Percentiles rank a stretch among this genome's conserved stretches.
Evolutionary conservation across 2,888 invertebrate species (phyloP).

Genomic region (Hypomecis punctinalis): DNA sequence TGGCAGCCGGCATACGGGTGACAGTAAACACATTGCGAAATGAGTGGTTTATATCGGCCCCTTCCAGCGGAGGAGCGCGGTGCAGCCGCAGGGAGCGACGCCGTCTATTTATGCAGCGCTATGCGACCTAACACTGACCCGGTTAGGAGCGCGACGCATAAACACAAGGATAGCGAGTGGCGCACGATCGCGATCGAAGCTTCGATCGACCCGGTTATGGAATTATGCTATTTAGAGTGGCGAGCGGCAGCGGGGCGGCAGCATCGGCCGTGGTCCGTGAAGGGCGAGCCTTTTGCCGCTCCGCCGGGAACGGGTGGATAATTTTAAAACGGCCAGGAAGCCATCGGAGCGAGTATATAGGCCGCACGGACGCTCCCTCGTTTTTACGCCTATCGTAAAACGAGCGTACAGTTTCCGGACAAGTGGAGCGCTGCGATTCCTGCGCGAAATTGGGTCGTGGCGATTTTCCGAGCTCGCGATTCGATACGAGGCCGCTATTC

Average conservation of each 20-base stretch:
- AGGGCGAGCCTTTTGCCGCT: slow-evolving; percentile 77
- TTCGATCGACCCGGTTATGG: slow-evolving; percentile 59
- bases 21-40: slow-evolving; percentile 77
- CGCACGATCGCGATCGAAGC: slow-evolving; percentile 41
- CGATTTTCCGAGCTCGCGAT: slow-evolving; percentile 59
- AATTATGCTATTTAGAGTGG: slow-evolving; percentile 61
- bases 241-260: slow-evolving; percentile 58
- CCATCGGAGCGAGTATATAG: slow-evolving; percentile 78
- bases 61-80: slow-evolving; percentile 48
- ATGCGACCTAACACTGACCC: slow-evolving; percentile 84
- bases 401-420: slow-evolving; percentile 72
- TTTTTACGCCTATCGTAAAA: slow-evolving; percentile 75
- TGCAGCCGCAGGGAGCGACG: slow-evolving; percentile 53
- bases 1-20: slow-evolving; percentile 65
- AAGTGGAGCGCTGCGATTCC: slow-evolving; percentile 75
- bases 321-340: slow-evolving; percentile 81
- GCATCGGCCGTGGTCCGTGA: slow-evolving; percentile 75
- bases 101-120: slow-evolving; percentile 79
- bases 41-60: slow-evolving; percentile 56
- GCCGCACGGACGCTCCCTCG: slow-evolving; percentile 72
- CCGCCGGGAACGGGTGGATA: slow-evolving; percentile 73
- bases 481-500: slow-evolving; percentile 50
- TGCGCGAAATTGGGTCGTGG: slow-evolving; percentile 69
- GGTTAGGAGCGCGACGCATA: slow-evolving; percentile 75
- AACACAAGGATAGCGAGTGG: slow-evolving; percentile 72